phyloP scores from a whole-genome alignment of 2,113 vertebrate genomes.

The Pheucticus melanocephalus region DNA sequence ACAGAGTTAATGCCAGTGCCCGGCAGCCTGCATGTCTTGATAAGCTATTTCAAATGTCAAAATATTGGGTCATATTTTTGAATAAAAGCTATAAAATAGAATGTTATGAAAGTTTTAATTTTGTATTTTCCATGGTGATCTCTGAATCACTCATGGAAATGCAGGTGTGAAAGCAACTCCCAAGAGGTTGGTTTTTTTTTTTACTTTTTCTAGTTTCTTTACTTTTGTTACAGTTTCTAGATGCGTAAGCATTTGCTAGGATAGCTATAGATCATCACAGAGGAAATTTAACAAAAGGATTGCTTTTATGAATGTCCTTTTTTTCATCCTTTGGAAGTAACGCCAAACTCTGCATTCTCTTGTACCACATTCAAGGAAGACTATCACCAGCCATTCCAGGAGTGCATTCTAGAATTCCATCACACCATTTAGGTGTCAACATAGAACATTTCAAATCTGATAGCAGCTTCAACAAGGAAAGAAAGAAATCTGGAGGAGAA shows the following conservation, averaged over 20 bases:
- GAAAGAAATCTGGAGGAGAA: neutral
- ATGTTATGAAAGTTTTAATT: neutral
- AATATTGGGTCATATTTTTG: neutral
- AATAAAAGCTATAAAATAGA: neutral
- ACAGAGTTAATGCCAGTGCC: neutral
- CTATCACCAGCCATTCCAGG: neutral
- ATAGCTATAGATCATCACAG: neutral
- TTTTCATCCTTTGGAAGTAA: neutral
- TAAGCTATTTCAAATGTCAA: conserved; percentile 21
- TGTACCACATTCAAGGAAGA: neutral
- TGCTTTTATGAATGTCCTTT: neutral
- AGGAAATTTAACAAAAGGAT: neutral
- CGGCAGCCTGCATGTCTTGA: neutral
- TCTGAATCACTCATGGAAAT: neutral
- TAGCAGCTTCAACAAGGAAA: neutral
- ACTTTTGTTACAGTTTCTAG: neutral
- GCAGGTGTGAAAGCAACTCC: neutral
- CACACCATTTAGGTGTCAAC: neutral
- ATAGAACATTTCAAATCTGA: neutral
- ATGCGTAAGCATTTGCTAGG: neutral
- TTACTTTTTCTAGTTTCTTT: neutral
- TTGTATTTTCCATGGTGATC: neutral
- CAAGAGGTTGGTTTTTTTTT: neutral
- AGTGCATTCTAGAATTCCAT: neutral
- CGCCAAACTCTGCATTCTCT: neutral